Conservation (phyloP, 2,797 vertebrate genomes). For the Argentina silus region DNA sequence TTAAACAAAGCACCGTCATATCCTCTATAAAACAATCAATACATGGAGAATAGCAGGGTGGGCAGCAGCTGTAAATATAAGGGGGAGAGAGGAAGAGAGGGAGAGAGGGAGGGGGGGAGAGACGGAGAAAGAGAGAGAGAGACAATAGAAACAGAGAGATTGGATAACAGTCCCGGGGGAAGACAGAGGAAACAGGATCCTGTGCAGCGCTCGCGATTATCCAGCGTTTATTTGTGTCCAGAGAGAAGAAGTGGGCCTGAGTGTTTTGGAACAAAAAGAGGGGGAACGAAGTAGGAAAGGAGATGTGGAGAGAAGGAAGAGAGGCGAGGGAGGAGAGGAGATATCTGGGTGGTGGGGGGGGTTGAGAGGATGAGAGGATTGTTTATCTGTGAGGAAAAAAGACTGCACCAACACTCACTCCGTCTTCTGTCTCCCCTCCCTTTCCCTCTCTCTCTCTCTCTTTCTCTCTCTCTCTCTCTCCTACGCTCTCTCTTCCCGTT, state of each 20-base stretch:
- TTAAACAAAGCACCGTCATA: slow-evolving; percentile 64
- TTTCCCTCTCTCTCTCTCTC: not conserved
- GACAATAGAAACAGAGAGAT: slow-evolving; percentile 58
- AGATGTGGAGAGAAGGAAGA: slow-evolving; percentile 17
- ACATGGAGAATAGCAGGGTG: slow-evolving; percentile 39
- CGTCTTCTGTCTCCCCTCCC: not conserved
- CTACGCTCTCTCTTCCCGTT: not conserved
- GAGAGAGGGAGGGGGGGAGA: slow-evolving; percentile 2
- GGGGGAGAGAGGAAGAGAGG: not conserved
- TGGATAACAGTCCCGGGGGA: slow-evolving; percentile 64
- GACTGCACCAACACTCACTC: too few relatives aligned
- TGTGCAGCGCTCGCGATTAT: too few relatives aligned
- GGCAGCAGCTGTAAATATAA: slow-evolving; percentile 71
- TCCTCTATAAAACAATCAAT: slow-evolving; percentile 72
- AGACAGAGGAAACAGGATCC: slow-evolving; percentile 72
- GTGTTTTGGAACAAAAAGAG: slow-evolving; percentile 32
- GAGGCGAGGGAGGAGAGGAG: slow-evolving; percentile 35
- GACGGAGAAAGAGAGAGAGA: not conserved
- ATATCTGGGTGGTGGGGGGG: slow-evolving; percentile 19
- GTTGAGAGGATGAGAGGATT: not conserved
- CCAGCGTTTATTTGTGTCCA: not conserved
- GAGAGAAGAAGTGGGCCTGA: slow-evolving; percentile 12
- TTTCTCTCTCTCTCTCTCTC: slow-evolving; percentile 18
- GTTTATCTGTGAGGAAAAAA: not conserved
- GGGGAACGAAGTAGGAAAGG: slow-evolving; percentile 28